Evolutionary conservation across 1,140 invertebrate species (phyloP).

Genomic region (Drosophila kanapiae): DNA sequence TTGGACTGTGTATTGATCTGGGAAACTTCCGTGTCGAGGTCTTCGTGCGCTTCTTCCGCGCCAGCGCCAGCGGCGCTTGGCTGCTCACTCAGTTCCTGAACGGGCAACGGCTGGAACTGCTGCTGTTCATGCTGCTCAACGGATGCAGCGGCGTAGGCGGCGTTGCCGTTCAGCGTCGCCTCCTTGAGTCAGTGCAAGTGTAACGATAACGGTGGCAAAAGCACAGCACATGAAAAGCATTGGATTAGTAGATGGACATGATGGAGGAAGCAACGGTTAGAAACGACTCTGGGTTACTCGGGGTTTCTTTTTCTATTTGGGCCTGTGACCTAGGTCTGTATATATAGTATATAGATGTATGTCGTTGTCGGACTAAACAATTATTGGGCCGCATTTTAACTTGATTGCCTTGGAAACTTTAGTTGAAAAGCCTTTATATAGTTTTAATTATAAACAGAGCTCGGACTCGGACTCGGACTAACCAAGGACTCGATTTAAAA

Average conservation of each 20-base stretch:
- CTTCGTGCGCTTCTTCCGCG: conserved; percentile 81
- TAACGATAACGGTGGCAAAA: conserved; percentile 52
- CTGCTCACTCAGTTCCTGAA: conserved; percentile 38
- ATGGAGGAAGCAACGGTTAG: conserved; percentile 51
- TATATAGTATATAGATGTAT: conserved; percentile 4
- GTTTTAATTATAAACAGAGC: too few relatives aligned
- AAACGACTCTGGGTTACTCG: conserved; percentile 27
- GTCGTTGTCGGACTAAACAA: neutral
- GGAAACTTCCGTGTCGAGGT: conserved; percentile 85
- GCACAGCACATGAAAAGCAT: conserved; percentile 78
- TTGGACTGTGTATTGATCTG: conserved; percentile 85
- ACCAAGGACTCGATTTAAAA: too few relatives aligned
- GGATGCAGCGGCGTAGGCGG: conserved; percentile 48
- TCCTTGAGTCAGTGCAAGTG: conserved; percentile 64
- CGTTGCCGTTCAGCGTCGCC: conserved; percentile 64
- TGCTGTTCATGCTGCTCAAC: conserved; percentile 38
- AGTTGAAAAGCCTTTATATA: neutral
- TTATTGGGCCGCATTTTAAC: neutral
- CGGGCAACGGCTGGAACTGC: conserved; percentile 24
- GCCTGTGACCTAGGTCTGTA: conserved; percentile 12
- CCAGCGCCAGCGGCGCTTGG: conserved; percentile 24
- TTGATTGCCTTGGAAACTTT: neutral
- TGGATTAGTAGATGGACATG: conserved; percentile 78
- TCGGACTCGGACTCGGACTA: too few relatives aligned
- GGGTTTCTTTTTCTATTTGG: conserved; percentile 4